Base-by-base conservation (phyloP, 2,113 vertebrate genomes). In the Menura novaehollandiae region DNA sequence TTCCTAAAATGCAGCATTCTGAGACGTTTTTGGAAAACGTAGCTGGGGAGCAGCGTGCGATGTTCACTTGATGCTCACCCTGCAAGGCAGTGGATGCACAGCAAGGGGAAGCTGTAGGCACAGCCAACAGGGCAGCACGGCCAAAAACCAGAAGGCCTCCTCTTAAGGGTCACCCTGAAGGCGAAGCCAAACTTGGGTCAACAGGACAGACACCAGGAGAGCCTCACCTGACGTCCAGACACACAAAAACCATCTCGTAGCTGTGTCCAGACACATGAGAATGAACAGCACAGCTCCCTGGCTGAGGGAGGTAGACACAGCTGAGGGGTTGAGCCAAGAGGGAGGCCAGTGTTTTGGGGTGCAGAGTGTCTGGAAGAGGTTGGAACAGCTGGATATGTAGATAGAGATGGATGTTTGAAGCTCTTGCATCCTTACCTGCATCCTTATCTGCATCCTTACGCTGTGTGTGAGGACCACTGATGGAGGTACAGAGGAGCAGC, bases 1-100 rank as follows among this genome's bases (percentile, higher is more conserved):
- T 94, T 92, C 84, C 89, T 95, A 64, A 95, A 95, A 62, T 94
- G 96, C 95, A 89, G 83, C 6, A 0, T 66, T 75, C 73, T 15
- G 74, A 85, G 92, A 16, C 7, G 0, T 46, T 86, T 94, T 76
- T 79, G 79, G 91, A 41, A 33, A 39, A 24, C 0, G 46, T 27
- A 37, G 55, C 68, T 47, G 51, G 66, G 79, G 85, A 94, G 46
- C 83, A 79, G 80, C 28, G 46, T 30, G 80, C 0, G 78, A 85
- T 89, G 95, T 27, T 96, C 83, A 75, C 85, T 91, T 88, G 60
- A 47, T 66, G 79, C 88, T 93, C 86, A 59, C 73, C 69, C 67
- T 63, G 44, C 15, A 27, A 67, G 92, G 56, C 58, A 47, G 66
- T 16, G 47, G 62, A 22, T 4, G 16, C 2, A 17, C 59, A 68